Evolutionary conservation across 2,888 invertebrate species (phyloP).

Genomic region (Polyommatus iphigenia): DNA sequence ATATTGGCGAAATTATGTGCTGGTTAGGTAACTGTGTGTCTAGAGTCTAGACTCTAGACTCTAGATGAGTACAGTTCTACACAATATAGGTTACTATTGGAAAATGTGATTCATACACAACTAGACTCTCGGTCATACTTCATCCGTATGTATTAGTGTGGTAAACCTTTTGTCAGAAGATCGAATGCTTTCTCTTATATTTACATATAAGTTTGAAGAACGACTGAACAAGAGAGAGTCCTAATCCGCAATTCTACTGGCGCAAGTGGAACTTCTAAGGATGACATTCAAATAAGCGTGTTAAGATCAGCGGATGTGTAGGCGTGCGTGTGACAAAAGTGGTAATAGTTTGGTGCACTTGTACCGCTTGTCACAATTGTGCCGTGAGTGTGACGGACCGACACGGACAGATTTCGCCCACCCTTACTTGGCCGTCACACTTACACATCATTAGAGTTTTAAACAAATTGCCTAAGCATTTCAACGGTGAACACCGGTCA

Average conservation of each 20-base stretch:
- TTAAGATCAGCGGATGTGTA: conserved; percentile 58
- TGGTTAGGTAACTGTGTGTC: background rate
- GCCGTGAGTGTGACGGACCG: conserved; percentile 51
- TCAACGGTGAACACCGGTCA: background rate
- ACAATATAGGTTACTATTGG: background rate
- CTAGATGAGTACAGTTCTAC: background rate
- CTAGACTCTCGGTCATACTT: no score
- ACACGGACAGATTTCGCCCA: conserved; percentile 50
- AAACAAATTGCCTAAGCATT: conserved; percentile 2
- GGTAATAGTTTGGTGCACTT: conserved; percentile 72
- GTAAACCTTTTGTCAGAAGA: background rate
- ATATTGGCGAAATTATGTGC: background rate
- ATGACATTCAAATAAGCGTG: background rate
- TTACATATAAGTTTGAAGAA: background rate
- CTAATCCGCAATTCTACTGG: no score
- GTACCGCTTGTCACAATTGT: conserved; percentile 73
- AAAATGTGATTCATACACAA: background rate
- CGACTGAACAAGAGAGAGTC: background rate
- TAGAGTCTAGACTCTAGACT: background rate
- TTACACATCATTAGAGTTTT: conserved; percentile 38
- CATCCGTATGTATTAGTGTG: background rate
- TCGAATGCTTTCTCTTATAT: background rate
- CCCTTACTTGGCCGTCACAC: conserved; percentile 47
- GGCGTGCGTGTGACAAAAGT: conserved; percentile 63
- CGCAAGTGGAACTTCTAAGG: background rate